Base-by-base conservation (phyloP, 2,113 vertebrate genomes). In the Proterorhinus semilunaris region DNA sequence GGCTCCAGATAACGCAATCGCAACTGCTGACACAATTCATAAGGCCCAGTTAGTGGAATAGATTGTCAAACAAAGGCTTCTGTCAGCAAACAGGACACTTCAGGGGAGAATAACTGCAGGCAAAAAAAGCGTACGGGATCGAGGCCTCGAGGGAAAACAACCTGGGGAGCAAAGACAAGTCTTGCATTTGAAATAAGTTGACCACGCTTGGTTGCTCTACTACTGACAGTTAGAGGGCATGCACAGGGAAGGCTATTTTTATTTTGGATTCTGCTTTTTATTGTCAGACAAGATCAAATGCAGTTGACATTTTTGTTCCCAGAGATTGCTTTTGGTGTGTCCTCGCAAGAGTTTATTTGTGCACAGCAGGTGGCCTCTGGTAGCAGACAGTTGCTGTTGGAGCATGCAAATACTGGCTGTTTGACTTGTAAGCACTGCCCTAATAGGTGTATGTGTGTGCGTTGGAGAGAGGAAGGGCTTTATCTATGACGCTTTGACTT, bases 21-120 rank as follows among this genome's bases (percentile, higher is more conserved):
- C 72, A 74, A 78, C 85, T 90, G 90, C 91, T 91, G 90, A 91
- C 90, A 91, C 87, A 91, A 91, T 90, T 93, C 90, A 92, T 91
- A 80, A 90, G 87, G 79, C 80, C 70, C 9, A 17, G 76, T 78
- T 76, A 80, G 78, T 84, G 86, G 81, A 89, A 86, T 88, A 86
- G 86, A 75, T 84, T 71, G 84, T 88, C 91, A 92, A 92, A 93
- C 91, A 93, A 87, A 86, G 80, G 84, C 85, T 91, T 86, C 87
- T 89, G 89, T 90, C 47, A 78, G 87, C 90, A 92, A 92, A 92
- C 89, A 92, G 62, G 5, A 21, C 76, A 82, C 82, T 74, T 85
- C 76, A 74, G 79, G 74, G 82, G 83, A 91, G 90, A 82, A 85
- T 84, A 75, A 87, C 85, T 86, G 84, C 84, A 70, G 79, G 87